Conservation (phyloP, 2,113 vertebrate species). For the Notarius lentiginosus region DNA sequence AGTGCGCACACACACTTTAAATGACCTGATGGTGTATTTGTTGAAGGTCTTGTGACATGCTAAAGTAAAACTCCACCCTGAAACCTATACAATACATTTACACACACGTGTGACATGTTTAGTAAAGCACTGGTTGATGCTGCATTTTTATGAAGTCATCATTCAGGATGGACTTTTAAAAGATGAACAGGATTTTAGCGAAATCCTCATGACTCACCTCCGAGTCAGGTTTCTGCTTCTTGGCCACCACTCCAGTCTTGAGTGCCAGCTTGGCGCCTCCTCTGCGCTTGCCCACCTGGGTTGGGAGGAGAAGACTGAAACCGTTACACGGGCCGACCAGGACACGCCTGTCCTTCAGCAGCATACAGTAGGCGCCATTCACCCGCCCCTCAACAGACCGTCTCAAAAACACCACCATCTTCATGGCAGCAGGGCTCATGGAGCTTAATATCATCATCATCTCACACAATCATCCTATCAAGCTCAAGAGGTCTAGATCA, state of each 20-base stretch:
- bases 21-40: background rate
- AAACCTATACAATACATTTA: background rate
- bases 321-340: conserved; percentile 83
- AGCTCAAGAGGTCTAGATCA: background rate
- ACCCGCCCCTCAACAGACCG: conserved; percentile 57
- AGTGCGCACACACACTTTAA: background rate
- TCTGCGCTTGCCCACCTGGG: conserved; percentile 97
- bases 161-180: background rate
- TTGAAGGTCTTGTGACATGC: background rate
- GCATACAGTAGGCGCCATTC: conserved; percentile 68
- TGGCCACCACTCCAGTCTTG: conserved; percentile 95
- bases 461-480: background rate
- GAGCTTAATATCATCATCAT: background rate
- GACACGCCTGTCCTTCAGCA: conserved; percentile 76
- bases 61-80: background rate
- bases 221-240: conserved; percentile 90
- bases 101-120: too few relatives aligned
- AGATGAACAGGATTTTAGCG: background rate
- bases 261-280: conserved; percentile 90
- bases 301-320: conserved; percentile 96
- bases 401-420: conserved; percentile 19
- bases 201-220: conserved; percentile 71
- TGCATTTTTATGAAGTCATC: background rate
- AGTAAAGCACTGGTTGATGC: background rate
- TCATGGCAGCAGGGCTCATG: conserved; percentile 9